These are phyloP conservation scores for Trachelus iudaicus DNA, from an alignment of 2,888 invertebrate species.

Conservation along the genomic window DNA sequence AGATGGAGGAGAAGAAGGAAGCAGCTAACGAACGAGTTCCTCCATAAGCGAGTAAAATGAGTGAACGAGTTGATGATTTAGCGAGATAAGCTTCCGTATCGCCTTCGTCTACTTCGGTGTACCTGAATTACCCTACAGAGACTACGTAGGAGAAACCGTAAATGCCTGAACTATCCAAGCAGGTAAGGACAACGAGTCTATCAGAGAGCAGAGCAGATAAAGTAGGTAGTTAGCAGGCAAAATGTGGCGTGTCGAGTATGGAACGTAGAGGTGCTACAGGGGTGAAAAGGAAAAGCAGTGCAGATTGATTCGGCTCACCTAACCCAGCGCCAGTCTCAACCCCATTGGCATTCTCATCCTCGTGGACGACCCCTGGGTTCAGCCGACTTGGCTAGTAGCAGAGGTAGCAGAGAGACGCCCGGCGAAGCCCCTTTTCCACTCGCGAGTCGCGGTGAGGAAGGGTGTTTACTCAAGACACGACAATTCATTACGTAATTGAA, in stretches of 20 bases:
- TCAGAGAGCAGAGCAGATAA: background rate
- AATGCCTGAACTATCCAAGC: background rate
- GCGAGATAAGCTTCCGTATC: background rate
- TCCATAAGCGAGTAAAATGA: background rate
- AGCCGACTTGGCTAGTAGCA: background rate
- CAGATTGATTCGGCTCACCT: conserved; percentile 44
- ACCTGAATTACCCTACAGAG: background rate
- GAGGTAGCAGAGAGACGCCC: background rate
- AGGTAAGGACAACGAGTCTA: background rate
- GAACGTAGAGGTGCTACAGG: background rate
- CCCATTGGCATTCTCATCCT: background rate
- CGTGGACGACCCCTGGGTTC: background rate
- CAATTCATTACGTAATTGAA: conserved; percentile 67
- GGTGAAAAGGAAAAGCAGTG: conserved; percentile 6
- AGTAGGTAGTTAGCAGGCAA: background rate
- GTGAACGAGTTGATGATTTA: background rate
- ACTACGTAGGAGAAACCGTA: background rate
- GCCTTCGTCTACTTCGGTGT: background rate
- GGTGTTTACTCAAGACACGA: conserved; percentile 66
- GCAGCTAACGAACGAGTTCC: background rate
- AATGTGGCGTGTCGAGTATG: background rate
- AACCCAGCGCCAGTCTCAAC: background rate
- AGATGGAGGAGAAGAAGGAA: background rate
- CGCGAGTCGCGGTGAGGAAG: conserved; percentile 57
- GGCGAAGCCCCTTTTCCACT: conserved; percentile 21